These are phyloP conservation scores for Nyctereutes procyonoides DNA, from an alignment of 2,113 vertebrate species.

Conservation along the genomic window DNA sequence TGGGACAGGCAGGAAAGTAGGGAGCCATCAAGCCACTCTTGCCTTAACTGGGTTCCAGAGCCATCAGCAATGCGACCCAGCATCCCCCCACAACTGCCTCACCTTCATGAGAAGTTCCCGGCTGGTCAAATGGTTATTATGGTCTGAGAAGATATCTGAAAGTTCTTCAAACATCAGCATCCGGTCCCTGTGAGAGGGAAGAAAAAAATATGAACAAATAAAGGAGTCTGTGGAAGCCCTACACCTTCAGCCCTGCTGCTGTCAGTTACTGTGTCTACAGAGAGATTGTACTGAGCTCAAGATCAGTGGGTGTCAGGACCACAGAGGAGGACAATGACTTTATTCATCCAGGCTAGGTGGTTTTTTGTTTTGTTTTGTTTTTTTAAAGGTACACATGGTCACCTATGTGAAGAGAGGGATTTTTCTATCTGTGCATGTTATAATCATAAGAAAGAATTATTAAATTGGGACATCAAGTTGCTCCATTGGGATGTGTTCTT, in stretches of 20 bases:
- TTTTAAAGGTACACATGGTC: neutral
- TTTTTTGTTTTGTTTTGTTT: neutral
- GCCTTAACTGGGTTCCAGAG: neutral
- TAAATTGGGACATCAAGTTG: neutral
- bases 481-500: neutral
- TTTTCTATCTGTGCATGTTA: neutral
- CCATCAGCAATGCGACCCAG: fast-evolving
- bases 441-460: neutral
- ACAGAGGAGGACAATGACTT: neutral
- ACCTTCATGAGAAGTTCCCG: slow-evolving; percentile 98
- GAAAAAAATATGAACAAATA: neutral
- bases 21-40: neutral
- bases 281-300: neutral
- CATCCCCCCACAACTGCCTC: slow-evolving; percentile 60
- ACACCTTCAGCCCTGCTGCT: neutral
- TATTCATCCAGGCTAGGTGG: neutral
- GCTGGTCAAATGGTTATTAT: slow-evolving; percentile 96
- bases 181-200: slow-evolving; percentile 88
- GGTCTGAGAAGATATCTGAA: slow-evolving; percentile 96
- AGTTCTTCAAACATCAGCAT: slow-evolving; percentile 96
- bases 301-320: neutral
- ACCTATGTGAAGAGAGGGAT: neutral
- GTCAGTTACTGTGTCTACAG: neutral
- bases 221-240: slow-evolving; percentile 4
- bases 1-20: neutral